Evolutionary conservation across 2,888 invertebrate species (phyloP).

Genomic region (Trissolcus brochymenae): DNA sequence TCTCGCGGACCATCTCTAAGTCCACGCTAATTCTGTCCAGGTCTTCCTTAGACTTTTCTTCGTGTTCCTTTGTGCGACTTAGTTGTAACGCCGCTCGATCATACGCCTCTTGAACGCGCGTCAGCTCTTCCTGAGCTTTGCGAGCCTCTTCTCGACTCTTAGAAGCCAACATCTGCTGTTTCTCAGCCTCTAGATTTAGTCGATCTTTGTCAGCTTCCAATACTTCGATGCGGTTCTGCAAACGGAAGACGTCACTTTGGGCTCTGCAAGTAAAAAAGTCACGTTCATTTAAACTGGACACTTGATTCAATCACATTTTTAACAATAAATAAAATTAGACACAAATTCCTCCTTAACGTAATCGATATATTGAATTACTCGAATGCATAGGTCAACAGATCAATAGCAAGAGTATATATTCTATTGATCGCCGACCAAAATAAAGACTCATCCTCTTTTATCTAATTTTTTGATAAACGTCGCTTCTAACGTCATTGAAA

Average conservation of each 20-base stretch:
- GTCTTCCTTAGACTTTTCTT: conserved; percentile 93
- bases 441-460: conserved; percentile 28
- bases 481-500: conserved; percentile 20
- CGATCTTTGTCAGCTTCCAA: conserved; percentile 92
- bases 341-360: conserved; percentile 1
- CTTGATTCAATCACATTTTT: no score
- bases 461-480: conserved; percentile 48
- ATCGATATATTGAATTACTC: conserved; percentile 25
- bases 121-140: conserved; percentile 90
- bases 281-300: not conserved
- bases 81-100: conserved; percentile 91
- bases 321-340: no score
- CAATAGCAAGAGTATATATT: conserved; percentile 29
- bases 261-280: conserved; percentile 79
- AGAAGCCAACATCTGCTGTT: conserved; percentile 86
- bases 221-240: conserved; percentile 92
- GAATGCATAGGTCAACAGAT: conserved; percentile 49
- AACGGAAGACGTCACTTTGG: conserved; percentile 91
- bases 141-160: conserved; percentile 91
- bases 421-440: conserved; percentile 60
- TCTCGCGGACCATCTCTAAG: conserved; percentile 90
- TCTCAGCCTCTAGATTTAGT: conserved; percentile 89
- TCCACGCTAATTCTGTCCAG: conserved; percentile 87
- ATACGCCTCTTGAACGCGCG: conserved; percentile 91
- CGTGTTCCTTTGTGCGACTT: conserved; percentile 90